Conservation (phyloP, 1,140 invertebrate genomes). For the Rhizoglyphus robini region DNA sequence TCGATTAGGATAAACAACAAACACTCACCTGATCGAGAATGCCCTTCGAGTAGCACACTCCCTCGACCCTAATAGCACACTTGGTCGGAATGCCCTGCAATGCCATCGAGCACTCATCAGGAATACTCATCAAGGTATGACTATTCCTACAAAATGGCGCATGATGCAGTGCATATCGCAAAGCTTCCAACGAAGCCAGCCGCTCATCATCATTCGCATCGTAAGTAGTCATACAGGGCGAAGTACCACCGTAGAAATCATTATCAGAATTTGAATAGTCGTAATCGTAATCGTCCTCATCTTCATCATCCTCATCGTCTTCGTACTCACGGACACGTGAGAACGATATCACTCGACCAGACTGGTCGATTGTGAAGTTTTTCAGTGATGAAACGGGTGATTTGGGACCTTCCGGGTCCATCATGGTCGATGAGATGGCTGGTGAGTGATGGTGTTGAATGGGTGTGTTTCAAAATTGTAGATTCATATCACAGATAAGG, state of each 20-base stretch:
- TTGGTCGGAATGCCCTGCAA: neutral
- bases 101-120: neutral
- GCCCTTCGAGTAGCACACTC: too few relatives aligned
- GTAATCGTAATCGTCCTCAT: neutral
- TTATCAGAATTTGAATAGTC: neutral
- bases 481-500: too few relatives aligned
- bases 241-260: neutral
- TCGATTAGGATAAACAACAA: too few relatives aligned
- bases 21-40: too few relatives aligned
- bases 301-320: neutral
- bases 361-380: too few relatives aligned
- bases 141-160: neutral
- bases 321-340: neutral
- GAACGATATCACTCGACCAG: neutral
- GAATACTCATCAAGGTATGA: neutral
- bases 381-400: too few relatives aligned
- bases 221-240: neutral
- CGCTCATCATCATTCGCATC: slow-evolving; percentile 8
- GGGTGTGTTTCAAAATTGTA: too few relatives aligned
- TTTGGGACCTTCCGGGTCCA: too few relatives aligned
- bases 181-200: slow-evolving; percentile 17
- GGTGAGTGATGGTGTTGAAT: too few relatives aligned
- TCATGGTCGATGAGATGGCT: too few relatives aligned
- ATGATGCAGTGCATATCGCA: slow-evolving; percentile 11
- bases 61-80: slow-evolving; percentile 13